A percentile compares a stretch with the other conserved stretches of the same genome.
These are phyloP conservation scores for Papilio demoleus DNA, from an alignment of 2,888 invertebrate species.

Conservation along the genomic window DNA sequence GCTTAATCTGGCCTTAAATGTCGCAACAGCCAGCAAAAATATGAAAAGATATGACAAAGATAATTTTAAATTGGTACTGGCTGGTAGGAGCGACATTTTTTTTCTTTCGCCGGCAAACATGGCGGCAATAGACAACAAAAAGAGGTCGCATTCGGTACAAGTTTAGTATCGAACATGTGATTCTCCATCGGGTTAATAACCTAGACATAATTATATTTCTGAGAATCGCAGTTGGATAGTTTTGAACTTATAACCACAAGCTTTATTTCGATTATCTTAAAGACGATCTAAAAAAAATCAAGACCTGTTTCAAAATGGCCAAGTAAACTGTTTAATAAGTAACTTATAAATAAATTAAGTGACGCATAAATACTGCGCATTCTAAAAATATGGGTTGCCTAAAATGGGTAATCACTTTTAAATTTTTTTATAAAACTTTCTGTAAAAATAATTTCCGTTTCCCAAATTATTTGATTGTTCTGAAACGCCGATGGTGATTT, in stretches of 20 bases:
- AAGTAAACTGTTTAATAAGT: no score
- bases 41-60: neutral
- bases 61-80: slow-evolving; percentile 1
- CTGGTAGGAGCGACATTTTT: slow-evolving; percentile 13
- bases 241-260: slow-evolving; percentile 17
- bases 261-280: slow-evolving; percentile 12
- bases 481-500: no score
- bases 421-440: no score
- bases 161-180: slow-evolving; percentile 32
- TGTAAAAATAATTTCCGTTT: no score
- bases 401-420: no score
- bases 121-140: slow-evolving; percentile 17
- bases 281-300: neutral
- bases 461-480: no score
- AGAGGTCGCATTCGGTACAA: slow-evolving; percentile 34
- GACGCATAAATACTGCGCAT: no score
- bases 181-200: slow-evolving; percentile 27
- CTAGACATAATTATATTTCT: slow-evolving; percentile 35
- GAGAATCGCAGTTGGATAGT: slow-evolving; percentile 31
- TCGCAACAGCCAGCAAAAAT: neutral
- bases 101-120: slow-evolving; percentile 3
- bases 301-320: no score
- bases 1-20: neutral
- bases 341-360: no score
- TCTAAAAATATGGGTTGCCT: no score